phyloP scores from a whole-genome alignment of 2,113 vertebrate species.

The Macquaria australasica region DNA sequence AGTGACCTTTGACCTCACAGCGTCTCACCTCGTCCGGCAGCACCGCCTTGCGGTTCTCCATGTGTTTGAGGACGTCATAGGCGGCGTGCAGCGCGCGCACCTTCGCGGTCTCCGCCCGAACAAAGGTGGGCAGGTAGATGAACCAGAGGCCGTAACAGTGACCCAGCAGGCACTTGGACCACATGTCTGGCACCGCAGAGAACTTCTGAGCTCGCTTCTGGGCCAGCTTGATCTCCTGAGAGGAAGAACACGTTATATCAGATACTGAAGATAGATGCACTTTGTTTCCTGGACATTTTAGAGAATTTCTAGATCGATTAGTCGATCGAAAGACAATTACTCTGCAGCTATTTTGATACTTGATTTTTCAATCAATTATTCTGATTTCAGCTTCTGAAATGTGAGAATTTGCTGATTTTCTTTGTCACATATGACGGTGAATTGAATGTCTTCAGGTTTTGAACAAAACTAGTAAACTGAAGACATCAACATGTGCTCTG shows the following conservation, averaged over 20 bases:
- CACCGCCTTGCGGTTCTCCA: constrained; percentile 94
- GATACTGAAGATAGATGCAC: no score
- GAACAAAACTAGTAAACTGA: no score
- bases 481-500: no score
- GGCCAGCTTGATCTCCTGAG: constrained; percentile 93
- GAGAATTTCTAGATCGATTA: no score
- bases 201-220: constrained; percentile 94
- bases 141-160: constrained; percentile 98
- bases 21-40: constrained; percentile 91
- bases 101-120: constrained; percentile 87
- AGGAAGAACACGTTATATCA: not conserved
- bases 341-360: no score
- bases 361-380: no score
- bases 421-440: no score
- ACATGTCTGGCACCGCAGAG: constrained; percentile 89
- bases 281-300: no score
- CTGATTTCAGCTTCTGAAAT: no score
- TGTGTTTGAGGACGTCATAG: constrained; percentile 93
- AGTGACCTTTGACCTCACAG: not conserved
- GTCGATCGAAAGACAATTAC: no score
- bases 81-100: constrained; percentile 90
- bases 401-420: no score
- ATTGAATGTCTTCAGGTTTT: no score
- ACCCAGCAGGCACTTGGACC: constrained; percentile 93
- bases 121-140: constrained; percentile 93